phyloP scores from a whole-genome alignment of 2,888 invertebrate genomes.

The Pandemis heparana region DNA sequence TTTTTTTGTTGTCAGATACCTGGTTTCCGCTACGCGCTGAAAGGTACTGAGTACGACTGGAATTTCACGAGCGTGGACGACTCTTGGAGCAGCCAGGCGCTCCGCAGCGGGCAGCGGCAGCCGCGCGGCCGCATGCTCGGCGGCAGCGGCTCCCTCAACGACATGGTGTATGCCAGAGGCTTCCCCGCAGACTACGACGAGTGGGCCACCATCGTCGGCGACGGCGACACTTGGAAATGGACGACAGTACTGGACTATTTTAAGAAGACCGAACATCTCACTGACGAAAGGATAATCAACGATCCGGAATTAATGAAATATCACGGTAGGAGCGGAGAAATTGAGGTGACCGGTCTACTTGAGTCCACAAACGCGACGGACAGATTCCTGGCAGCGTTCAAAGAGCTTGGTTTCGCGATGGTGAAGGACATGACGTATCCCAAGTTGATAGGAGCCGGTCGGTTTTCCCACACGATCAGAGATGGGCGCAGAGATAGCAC shows the following conservation, averaged over 20 bases:
- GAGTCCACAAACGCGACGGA: slow-evolving; percentile 54
- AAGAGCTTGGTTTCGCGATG: slow-evolving; percentile 64
- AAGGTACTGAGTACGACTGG: slow-evolving; percentile 68
- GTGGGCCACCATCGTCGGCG: slow-evolving; percentile 64
- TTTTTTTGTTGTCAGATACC: slow-evolving; percentile 62
- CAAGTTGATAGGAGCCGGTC: slow-evolving; percentile 64
- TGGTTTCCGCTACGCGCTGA: slow-evolving; percentile 58
- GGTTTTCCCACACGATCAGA: slow-evolving; percentile 71
- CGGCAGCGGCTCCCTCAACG: slow-evolving; percentile 72
- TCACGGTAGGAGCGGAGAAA: slow-evolving; percentile 67
- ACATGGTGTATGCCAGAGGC: slow-evolving; percentile 76
- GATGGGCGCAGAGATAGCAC: slow-evolving; percentile 67
- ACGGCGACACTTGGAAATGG: slow-evolving; percentile 69
- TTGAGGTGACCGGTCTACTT: slow-evolving; percentile 65
- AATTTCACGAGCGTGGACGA: slow-evolving; percentile 70
- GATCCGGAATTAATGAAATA: slow-evolving; percentile 60
- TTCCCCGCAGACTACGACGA: slow-evolving; percentile 71
- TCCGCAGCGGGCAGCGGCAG: slow-evolving; percentile 63
- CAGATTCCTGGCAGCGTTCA: slow-evolving; percentile 63
- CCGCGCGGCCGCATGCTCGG: slow-evolving; percentile 74
- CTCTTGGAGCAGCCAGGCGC: slow-evolving; percentile 62
- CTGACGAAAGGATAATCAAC: slow-evolving; percentile 64
- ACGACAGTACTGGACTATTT: slow-evolving; percentile 66
- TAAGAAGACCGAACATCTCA: slow-evolving; percentile 71
- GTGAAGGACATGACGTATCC: slow-evolving; percentile 76